These are phyloP conservation scores for Synergus japonicus DNA, from an alignment of 2,888 invertebrate species.

Conservation along the genomic window DNA sequence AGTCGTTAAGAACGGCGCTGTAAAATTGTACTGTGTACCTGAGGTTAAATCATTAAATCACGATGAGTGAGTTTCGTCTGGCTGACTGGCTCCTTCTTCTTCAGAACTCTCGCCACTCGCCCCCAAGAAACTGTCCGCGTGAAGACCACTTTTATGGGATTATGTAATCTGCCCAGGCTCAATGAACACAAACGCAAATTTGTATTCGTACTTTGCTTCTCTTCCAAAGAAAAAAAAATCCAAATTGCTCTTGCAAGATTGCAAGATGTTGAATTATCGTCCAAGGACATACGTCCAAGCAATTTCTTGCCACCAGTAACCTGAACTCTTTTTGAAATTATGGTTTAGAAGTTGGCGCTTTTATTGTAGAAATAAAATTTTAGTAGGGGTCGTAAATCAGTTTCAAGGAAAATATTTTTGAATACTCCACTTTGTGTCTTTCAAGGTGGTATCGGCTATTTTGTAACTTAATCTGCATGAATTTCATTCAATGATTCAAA, in stretches of 20 bases:
- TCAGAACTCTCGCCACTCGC: constrained; percentile 6
- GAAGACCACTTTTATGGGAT: constrained; percentile 37
- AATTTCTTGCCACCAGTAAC: constrained; percentile 7
- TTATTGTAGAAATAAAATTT: constrained; percentile 18
- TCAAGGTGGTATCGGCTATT: background rate
- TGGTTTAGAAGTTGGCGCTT: background rate
- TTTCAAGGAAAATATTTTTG: background rate
- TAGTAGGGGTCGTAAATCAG: constrained; percentile 3
- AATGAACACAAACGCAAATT: constrained; percentile 38
- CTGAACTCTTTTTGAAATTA: background rate
- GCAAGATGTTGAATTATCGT: constrained; percentile 18
- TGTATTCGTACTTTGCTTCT: constrained; percentile 29
- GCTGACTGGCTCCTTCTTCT: constrained; percentile 16
- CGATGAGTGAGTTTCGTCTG: constrained; percentile 52
- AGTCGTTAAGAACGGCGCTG: constrained; percentile 68
- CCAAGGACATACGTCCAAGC: constrained; percentile 10
- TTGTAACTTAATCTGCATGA: background rate
- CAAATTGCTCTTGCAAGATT: constrained; percentile 31
- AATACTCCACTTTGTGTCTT: background rate
- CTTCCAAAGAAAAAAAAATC: background rate
- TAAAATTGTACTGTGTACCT: constrained; percentile 67
- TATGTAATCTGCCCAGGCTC: constrained; percentile 31
- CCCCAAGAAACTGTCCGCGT: constrained; percentile 42
- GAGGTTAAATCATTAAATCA: constrained; percentile 69
- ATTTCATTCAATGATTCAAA: background rate